Conservation (phyloP, 2,113 vertebrate species). For the Chelonoidis abingdonii region DNA sequence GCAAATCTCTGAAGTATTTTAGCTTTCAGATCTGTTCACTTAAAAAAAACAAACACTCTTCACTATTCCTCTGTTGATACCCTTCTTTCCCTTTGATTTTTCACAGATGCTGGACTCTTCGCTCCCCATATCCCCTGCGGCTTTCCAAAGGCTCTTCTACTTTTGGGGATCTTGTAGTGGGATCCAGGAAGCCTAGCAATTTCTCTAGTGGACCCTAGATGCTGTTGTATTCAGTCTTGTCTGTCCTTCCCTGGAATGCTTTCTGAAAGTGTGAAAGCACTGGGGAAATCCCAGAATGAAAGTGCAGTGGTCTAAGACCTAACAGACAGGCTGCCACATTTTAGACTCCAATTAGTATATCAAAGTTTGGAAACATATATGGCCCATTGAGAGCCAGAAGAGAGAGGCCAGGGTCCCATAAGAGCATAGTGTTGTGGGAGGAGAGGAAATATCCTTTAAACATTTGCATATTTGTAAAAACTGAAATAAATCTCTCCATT, state of each 20-base stretch:
- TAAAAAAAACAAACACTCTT: not conserved
- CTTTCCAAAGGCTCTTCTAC: not conserved
- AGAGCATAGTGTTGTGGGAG: not conserved
- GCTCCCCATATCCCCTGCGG: not conserved
- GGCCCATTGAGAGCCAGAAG: rapidly evolving
- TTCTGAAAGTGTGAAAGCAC: not conserved
- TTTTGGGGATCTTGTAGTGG: not conserved
- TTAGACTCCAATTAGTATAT: not conserved
- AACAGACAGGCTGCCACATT: not conserved
- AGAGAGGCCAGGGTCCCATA: not conserved
- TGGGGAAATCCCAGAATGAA: not conserved
- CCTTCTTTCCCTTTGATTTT: not conserved
- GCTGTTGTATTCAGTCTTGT: not conserved
- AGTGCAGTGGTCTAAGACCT: not conserved
- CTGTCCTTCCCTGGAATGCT: not conserved
- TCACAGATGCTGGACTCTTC: not conserved
- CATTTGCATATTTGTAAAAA: not conserved
- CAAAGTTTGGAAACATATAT: not conserved
- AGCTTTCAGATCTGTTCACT: not conserved
- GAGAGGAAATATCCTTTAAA: not conserved
- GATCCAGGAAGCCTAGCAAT: not conserved
- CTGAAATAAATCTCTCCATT: not conserved
- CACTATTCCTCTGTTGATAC: not conserved
- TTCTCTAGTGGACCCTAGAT: not conserved
- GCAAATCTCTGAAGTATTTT: not conserved